Evolutionary conservation across 2,888 invertebrate species (phyloP).

Genomic region (Flexamia atlantica): DNA sequence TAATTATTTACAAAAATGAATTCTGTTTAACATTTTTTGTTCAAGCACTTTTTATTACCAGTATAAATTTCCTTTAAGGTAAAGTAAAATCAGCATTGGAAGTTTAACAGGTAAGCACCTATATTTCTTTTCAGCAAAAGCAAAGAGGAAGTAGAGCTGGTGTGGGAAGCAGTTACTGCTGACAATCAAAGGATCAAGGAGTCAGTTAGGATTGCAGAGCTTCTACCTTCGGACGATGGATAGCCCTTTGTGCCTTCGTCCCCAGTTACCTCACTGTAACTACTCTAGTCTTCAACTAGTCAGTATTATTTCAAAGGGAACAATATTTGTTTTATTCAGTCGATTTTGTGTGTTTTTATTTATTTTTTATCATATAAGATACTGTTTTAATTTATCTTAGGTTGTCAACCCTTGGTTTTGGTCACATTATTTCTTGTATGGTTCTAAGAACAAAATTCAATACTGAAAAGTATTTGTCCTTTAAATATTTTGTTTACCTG

Average conservation of each 20-base stretch:
- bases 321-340: neutral
- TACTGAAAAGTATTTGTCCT: neutral
- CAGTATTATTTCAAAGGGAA: neutral
- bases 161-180: slow-evolving; percentile 62
- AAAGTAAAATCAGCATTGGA: too few relatives aligned
- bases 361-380: neutral
- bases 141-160: slow-evolving; percentile 64
- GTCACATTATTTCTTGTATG: neutral
- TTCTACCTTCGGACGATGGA: slow-evolving; percentile 54
- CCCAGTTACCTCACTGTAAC: slow-evolving; percentile 15
- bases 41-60: too few relatives aligned
- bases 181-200: slow-evolving; percentile 59
- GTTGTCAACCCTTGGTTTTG: neutral
- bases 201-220: slow-evolving; percentile 46
- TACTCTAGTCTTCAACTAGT: slow-evolving; percentile 19
- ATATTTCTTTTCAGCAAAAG: slow-evolving; percentile 55
- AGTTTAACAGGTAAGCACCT: too few relatives aligned
- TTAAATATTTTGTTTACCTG: too few relatives aligned
- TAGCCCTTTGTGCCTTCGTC: slow-evolving; percentile 16
- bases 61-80: too few relatives aligned
- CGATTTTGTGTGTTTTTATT: too few relatives aligned
- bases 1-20: too few relatives aligned
- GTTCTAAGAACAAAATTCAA: neutral
- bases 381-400: neutral
- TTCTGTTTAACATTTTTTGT: too few relatives aligned